These are phyloP conservation scores for Leucophora obtusa DNA, from an alignment of 2,888 invertebrate genomes.

Conservation along the genomic window DNA sequence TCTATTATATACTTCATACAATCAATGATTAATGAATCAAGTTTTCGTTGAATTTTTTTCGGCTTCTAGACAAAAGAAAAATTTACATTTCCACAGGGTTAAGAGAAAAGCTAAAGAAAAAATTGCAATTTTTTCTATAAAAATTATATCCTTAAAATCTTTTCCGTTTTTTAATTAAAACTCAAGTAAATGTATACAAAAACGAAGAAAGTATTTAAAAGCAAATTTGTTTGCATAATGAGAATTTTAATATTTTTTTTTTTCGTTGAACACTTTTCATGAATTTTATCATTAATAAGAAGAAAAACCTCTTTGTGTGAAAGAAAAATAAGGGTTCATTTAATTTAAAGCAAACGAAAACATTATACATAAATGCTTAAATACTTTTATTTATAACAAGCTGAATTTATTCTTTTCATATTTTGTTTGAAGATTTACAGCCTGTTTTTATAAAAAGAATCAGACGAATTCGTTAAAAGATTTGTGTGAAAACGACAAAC, in stretches of 20 bases:
- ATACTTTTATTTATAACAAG: constrained; percentile 7
- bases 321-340: neutral
- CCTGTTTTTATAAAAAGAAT: too few relatives aligned
- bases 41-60: constrained; percentile 31
- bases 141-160: constrained; percentile 2
- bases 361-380: neutral
- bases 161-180: constrained; percentile 53
- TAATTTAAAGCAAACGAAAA: neutral
- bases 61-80: neutral
- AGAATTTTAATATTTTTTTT: neutral
- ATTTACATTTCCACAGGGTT: neutral
- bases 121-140: neutral
- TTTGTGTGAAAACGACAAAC: too few relatives aligned
- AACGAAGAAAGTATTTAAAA: constrained; percentile 46
- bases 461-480: too few relatives aligned
- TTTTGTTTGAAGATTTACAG: neutral
- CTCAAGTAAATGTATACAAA: constrained; percentile 18
- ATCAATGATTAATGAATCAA: constrained; percentile 60
- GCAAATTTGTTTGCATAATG: constrained; percentile 48
- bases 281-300: constrained; percentile 16
- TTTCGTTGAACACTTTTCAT: constrained; percentile 5
- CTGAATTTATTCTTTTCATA: neutral
- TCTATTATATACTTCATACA: constrained; percentile 19
- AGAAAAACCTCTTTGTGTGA: neutral
- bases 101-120: neutral